Percentiles rank a stretch among this genome's conserved stretches.
Conservation (phyloP, 2,113 vertebrate species). For the Opisthocomus hoazin region DNA sequence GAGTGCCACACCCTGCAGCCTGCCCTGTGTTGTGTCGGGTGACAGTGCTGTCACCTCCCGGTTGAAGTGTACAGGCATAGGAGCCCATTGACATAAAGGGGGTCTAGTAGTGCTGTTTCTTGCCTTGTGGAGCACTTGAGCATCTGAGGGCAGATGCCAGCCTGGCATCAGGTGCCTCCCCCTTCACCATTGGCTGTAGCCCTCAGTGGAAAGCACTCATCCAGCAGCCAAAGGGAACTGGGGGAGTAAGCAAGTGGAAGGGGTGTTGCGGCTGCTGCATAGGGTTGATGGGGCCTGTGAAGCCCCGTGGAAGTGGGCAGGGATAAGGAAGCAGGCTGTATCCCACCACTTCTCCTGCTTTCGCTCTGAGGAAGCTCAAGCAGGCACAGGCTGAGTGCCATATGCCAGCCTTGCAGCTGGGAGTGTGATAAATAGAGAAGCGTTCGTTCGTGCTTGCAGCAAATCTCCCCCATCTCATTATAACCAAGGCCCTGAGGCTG, state of each 20-base stretch:
- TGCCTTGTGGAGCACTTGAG: background rate
- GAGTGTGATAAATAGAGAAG: background rate
- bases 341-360: fast-evolving
- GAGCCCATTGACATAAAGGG: background rate
- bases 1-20: background rate
- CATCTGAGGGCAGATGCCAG: background rate
- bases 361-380: background rate
- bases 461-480: background rate
- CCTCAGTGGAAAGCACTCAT: background rate
- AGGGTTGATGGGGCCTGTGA: background rate
- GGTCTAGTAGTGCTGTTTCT: background rate
- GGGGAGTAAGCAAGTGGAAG: background rate
- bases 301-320: background rate
- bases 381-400: background rate
- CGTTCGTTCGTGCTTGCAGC: background rate
- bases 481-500: background rate
- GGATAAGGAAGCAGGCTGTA: background rate
- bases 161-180: background rate
- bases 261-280: fast-evolving
- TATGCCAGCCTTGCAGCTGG: background rate
- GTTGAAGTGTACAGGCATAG: background rate
- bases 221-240: background rate
- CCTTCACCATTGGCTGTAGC: background rate
- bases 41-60: background rate
- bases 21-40: background rate